Base-by-base conservation (phyloP, 2,888 invertebrate genomes). In the Colostygia pectinataria region DNA sequence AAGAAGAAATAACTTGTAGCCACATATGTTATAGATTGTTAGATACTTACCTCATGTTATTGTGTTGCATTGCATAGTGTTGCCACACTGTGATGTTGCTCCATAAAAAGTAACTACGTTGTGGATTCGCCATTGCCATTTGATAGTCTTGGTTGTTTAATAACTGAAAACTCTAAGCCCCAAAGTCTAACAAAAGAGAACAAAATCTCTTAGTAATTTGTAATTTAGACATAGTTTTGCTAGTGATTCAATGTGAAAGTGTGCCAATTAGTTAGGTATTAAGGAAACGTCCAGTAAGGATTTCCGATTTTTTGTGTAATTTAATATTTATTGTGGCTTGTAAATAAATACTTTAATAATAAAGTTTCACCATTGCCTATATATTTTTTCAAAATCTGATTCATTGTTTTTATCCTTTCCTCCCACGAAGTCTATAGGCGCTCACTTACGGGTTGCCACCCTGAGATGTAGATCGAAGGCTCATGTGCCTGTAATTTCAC, bases 201-300 rank as follows among this genome's bases (percentile, higher is more conserved):
- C 66, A 63, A 80, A n/a, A 80, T 79, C 74, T 81, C 79, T 71
- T 80, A 58, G 62, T 80, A 77, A 76, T 78, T 75, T 74, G 67
- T 68, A 74, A 73, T 77, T 80, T 79, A 81, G 63, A 46, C 69
- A 78, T 87, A 86, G 83, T 84, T 84, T 83, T 87, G 88, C 86
- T 90, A 89, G 89, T 84, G 80, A 85, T 72, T 86, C 80, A 79
- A 83, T 89, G 89, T 90, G 89, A 90, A 88, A 75, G 89, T 89
- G 89, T 90, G 89, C 89, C 89, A 90, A 89, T 87, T 90, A 90
- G 84, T 75, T 82, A 20, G n/a, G n/a, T n/a, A 9, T 66, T 71
- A 73, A 63, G 70, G 73, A 73, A 65, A 68, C 62, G 41, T 61
- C 66, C 65, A 46, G 59, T 55, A 63, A 59, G 66, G 58, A 59